Conservation (phyloP, 2,113 vertebrate genomes). For the Xenopus tropicalis region UCB_Xtro_10.0 CM004443.2:188164001-188164500, state of each 20-base stretch:
- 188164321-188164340: no score
- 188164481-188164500: no score
- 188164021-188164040: slow-evolving; percentile 25
- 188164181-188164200: background rate
- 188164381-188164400: no score
- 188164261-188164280: background rate
- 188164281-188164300: no score
- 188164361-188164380: no score
- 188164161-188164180: background rate
- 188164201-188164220: background rate
- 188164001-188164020: slow-evolving; percentile 32
- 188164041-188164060: slow-evolving; percentile 28
- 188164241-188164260: background rate
- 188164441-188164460: no score
- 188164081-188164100: slow-evolving; percentile 14
- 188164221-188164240: background rate
- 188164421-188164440: no score
- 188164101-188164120: slow-evolving; percentile 26
- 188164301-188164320: no score
- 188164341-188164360: no score
- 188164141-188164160: slow-evolving; percentile 7
- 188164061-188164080: slow-evolving; percentile 22
- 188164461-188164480: no score
- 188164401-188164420: no score
- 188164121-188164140: slow-evolving; percentile 27